Evolutionary conservation across 2,113 vertebrate genomes (phyloP), one percentile per base, ranked within the genome.

Genomic region (Nestor notabilis): DNA sequence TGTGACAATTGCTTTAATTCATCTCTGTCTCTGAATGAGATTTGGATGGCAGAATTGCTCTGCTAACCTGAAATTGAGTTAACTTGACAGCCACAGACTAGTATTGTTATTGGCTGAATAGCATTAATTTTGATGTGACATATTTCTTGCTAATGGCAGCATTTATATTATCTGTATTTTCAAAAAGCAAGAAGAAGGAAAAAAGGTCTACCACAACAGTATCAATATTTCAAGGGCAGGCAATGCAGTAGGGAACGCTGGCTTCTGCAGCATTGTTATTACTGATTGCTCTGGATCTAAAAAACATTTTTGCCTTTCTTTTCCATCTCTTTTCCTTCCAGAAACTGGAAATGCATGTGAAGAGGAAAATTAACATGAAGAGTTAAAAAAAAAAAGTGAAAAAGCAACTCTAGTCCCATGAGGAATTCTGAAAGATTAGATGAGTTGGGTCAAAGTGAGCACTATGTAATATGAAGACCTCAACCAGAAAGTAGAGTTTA

Each of bases 121-220:
- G 90, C 94, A 97, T 97, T 97, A 86, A 94, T 97, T 97, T 83
- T 96, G 97, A 97, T 95, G 87, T 97, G 96, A 96, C 97, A 97
- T 97, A 96, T 98, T 97, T 92, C 94, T 97, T 97, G 92, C 81
- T 97, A 98, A 98, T 98, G 92, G 96, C 81, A 94, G 46, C 86
- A 93, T 96, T 98, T 97, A 93, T 97, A 97, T 98, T 95, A 95
- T 95, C 94, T 93, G 75, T 66, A 27, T 91, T 95, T 95, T 80
- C 87, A 77, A 81, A 88, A 83, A 84, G 74, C 63, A 66, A 14
- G 33, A 41, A 74, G 53, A 53, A 90, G 55, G 53, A 8, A 39
- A 77, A 91, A 87, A 76, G 39, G 52, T 83, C 77, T 88, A 46
- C 83, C 68, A 69, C 58, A 49, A 8, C 50, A 68, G 46, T 27